phyloP scores from a whole-genome alignment of 2,797 vertebrate genomes.

The Thamnophis elegans region DNA sequence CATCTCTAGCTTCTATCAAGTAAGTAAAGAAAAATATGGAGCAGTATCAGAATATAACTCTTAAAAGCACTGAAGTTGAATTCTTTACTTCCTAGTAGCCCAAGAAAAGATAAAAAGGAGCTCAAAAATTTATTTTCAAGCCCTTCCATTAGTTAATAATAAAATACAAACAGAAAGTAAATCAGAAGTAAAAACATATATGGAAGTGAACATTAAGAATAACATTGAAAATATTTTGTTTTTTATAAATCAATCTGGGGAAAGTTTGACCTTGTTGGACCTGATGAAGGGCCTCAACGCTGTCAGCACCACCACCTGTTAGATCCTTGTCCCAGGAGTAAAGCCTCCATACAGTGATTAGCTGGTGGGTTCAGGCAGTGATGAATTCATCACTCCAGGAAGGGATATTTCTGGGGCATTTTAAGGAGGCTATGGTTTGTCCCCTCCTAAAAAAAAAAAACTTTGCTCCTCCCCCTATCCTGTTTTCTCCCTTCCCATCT shows the following conservation, averaged over 20 bases:
- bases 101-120: not conserved
- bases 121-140: not conserved
- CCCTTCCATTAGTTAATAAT: not conserved
- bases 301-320: not conserved
- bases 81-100: not conserved
- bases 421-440: not conserved
- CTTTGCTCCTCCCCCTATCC: not conserved
- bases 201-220: not conserved
- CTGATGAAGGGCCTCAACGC: not conserved
- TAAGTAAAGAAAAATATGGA: slow-evolving; percentile 61
- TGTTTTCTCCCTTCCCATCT: not conserved
- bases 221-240: not conserved
- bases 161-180: not conserved
- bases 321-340: not conserved
- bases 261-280: not conserved
- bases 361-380: not conserved
- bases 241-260: not conserved
- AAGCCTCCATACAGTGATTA: not conserved
- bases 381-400: not conserved
- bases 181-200: not conserved
- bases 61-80: not conserved
- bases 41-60: not conserved
- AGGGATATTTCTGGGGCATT: not conserved
- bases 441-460: not conserved
- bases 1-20: slow-evolving; percentile 83